Conservation (phyloP, 1,140 invertebrate genomes). For the Caenorhabditis elegans region DNA sequence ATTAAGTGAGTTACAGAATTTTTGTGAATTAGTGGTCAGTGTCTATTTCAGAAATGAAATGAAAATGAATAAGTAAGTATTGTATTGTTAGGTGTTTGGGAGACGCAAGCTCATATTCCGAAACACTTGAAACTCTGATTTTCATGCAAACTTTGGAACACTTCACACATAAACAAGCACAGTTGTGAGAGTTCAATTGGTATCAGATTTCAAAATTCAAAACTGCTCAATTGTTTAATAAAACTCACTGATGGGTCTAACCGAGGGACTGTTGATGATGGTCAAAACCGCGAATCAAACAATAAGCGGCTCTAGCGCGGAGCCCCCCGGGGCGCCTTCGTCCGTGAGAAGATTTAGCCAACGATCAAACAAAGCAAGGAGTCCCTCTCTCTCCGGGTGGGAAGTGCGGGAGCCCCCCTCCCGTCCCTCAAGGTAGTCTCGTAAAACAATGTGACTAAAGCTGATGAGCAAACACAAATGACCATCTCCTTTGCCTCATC, state of each 20-base stretch:
- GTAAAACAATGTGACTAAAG: conserved; percentile 29
- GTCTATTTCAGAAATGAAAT: too few species aligned
- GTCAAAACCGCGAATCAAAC: not conserved
- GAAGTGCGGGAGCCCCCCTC: not conserved
- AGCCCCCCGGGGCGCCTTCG: not conserved
- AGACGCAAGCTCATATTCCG: too few species aligned
- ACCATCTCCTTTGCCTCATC: not conserved
- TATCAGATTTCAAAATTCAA: not conserved
- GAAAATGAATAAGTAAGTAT: too few species aligned
- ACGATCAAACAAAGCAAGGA: conserved; percentile 18
- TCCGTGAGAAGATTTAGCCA: conserved; percentile 27
- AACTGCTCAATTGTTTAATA: not conserved
- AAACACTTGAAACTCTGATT: too few species aligned
- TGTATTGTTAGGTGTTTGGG: too few species aligned
- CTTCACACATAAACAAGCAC: not conserved
- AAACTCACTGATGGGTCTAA: not conserved
- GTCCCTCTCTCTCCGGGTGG: too few species aligned
- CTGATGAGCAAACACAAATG: conserved; percentile 28
- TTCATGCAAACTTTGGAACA: not conserved
- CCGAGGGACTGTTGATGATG: not conserved
- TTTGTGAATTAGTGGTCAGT: too few species aligned
- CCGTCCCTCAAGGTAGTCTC: too few species aligned
- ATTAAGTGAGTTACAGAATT: too few species aligned
- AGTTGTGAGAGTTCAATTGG: not conserved
- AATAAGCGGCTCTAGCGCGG: not conserved